Conservation (phyloP, 23 tunicate genomes). For the Oikopleura albicans region DNA sequence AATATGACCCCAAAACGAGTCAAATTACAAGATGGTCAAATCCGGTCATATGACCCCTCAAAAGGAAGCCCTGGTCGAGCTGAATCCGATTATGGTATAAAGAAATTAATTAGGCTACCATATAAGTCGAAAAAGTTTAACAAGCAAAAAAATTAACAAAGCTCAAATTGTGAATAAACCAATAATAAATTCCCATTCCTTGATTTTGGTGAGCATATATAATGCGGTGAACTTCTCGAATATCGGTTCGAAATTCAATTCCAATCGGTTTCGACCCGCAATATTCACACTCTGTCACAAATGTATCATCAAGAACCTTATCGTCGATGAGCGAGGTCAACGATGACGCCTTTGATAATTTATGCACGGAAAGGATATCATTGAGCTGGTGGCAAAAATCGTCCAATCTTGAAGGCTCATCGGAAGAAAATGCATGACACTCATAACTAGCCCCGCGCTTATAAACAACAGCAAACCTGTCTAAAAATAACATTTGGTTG, state of each 20-base stretch:
- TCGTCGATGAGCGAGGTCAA: background rate
- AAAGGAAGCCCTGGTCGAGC: no score
- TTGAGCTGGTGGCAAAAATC: slow-evolving; percentile 67
- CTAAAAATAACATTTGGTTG: slow-evolving; percentile 2
- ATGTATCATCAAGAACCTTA: background rate
- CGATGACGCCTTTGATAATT: background rate
- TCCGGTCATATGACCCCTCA: no score
- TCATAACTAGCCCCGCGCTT: slow-evolving; percentile 31
- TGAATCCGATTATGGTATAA: no score
- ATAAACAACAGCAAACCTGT: slow-evolving; percentile 62
- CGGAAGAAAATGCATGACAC: slow-evolving; percentile 84
- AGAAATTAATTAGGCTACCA: no score
- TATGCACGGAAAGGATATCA: slow-evolving; percentile 21
- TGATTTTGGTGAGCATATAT: background rate
- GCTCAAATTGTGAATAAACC: no score
- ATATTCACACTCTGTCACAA: background rate
- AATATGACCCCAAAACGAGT: no score
- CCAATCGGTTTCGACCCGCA: background rate
- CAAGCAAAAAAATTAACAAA: no score
- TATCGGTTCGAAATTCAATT: background rate
- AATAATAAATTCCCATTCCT: background rate
- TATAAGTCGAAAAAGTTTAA: no score
- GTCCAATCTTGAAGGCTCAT: slow-evolving; percentile 28
- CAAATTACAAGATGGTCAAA: no score
- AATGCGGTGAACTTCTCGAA: slow-evolving; percentile 4